Base-by-base conservation (phyloP, 37 sponge, comb jelly and placozoan species). In the Crambe crambe region DNA sequence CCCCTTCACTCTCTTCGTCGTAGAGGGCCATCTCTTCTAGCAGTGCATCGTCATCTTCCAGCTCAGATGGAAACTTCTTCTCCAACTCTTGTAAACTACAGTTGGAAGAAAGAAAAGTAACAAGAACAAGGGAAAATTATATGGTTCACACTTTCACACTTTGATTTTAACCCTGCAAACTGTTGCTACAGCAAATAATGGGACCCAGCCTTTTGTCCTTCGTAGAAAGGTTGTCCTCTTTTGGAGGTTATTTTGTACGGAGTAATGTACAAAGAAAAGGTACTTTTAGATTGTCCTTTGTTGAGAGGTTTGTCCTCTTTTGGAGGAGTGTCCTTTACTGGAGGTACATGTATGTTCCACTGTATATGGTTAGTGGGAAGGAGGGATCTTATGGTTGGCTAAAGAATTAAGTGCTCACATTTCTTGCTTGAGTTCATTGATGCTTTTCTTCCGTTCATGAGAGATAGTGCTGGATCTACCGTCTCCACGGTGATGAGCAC, bases 341-440 rank as follows among this genome's bases (percentile, higher is more conserved):
- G n/a, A 47, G 51, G 12, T 47, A 47, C 6, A 26, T 36, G 37
- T 31, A 37, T 31, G 12, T 6, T 27, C 3, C 2, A 21, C 20
- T 22, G 34, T 43, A 6, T n/a, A n/a, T n/a, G n/a, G n/a, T n/a
- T n/a, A n/a, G n/a, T n/a, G n/a, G n/a, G n/a, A n/a, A n/a, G n/a
- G n/a, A n/a, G n/a, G n/a, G n/a, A n/a, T n/a, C n/a, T n/a, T n/a
- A n/a, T n/a, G n/a, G n/a, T n/a, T n/a, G n/a, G n/a, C n/a, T n/a
- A n/a, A n/a, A n/a, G n/a, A 47, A 12, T 36, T 68, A 36, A 47
- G 10, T 6, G 63, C 85, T 76, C 31, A 84, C 85, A 84, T 76
- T 76, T 84, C 69, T 41, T 76, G 65, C 61, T 84, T 84, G 56
- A 84, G 76, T 69, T 84, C 85, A 2, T 77, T 64, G 0, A 84